phyloP scores from a whole-genome alignment of 2,888 invertebrate species.

The Eupithecia centaureata region DNA sequence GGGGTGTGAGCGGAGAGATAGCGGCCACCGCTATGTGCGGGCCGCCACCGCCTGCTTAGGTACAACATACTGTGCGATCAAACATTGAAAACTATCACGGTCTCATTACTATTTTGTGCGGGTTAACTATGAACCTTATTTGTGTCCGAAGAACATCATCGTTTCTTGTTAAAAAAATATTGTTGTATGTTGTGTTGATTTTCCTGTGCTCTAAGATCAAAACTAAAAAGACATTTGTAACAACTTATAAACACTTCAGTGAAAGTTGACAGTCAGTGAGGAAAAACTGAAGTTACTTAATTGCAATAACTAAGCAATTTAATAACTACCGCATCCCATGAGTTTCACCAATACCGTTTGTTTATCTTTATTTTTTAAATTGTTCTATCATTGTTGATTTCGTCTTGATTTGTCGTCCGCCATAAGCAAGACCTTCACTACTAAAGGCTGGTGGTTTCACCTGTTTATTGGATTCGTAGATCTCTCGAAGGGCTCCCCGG shows the following conservation, averaged over 20 bases:
- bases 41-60: too few species aligned
- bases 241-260: background rate
- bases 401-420: background rate
- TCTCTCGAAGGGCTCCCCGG: constrained; percentile 29
- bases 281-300: too few species aligned
- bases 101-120: too few species aligned
- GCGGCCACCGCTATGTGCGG: background rate
- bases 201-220: too few species aligned
- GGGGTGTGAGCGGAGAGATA: constrained; percentile 3
- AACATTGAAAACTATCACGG: background rate
- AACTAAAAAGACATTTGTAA: too few species aligned
- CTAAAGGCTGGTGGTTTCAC: constrained; percentile 5
- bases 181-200: too few species aligned
- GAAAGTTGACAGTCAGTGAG: background rate
- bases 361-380: background rate
- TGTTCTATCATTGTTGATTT: background rate
- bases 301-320: too few species aligned
- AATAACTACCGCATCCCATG: background rate
- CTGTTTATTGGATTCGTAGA: constrained; percentile 33
- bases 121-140: too few species aligned
- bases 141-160: too few species aligned
- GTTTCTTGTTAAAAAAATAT: too few species aligned
- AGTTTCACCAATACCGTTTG: background rate
- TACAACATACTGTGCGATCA: too few species aligned
- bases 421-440: background rate